A percentile compares a stretch with the other conserved stretches of the same genome.
phyloP scores from a whole-genome alignment of 2,113 vertebrate genomes.

The Tympanuchus pallidicinctus region DNA sequence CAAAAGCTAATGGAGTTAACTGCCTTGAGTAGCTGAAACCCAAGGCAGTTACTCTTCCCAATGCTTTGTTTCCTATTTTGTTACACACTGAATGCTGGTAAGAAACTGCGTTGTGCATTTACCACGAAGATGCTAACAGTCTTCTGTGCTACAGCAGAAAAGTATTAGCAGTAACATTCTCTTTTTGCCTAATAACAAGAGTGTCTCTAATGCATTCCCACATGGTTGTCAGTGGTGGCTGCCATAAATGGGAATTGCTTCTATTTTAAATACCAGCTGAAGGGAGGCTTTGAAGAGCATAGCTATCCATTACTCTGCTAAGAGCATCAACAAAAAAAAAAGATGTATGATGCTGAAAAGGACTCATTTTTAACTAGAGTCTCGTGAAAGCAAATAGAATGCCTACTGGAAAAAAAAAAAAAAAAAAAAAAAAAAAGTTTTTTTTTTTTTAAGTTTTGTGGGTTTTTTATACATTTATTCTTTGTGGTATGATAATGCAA shows the following conservation, averaged over 20 bases:
- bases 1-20: neutral
- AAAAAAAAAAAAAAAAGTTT: too few relatives aligned
- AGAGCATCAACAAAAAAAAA: constrained; percentile 7
- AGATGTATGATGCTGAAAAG: neutral
- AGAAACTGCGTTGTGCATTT: constrained; percentile 15
- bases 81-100: neutral
- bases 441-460: neutral
- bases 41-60: neutral
- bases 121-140: neutral
- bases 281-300: neutral
- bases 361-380: constrained; percentile 56
- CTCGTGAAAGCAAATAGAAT: constrained; percentile 62
- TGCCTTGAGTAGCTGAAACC: neutral
- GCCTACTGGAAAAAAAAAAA: constrained; percentile 36
- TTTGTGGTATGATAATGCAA: constrained; percentile 1
- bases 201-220: constrained; percentile 49
- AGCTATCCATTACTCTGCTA: constrained; percentile 23
- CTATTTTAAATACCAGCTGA: constrained; percentile 57
- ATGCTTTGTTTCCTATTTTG: neutral
- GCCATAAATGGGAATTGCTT: constrained; percentile 47
- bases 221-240: constrained; percentile 7
- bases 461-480: neutral
- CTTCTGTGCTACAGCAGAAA: neutral
- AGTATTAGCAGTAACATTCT: constrained; percentile 4
- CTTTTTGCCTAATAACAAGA: constrained; percentile 14